Evolutionary conservation across 2,797 vertebrate genomes (phyloP).

Genomic region (Luscinia luscinia): DNA sequence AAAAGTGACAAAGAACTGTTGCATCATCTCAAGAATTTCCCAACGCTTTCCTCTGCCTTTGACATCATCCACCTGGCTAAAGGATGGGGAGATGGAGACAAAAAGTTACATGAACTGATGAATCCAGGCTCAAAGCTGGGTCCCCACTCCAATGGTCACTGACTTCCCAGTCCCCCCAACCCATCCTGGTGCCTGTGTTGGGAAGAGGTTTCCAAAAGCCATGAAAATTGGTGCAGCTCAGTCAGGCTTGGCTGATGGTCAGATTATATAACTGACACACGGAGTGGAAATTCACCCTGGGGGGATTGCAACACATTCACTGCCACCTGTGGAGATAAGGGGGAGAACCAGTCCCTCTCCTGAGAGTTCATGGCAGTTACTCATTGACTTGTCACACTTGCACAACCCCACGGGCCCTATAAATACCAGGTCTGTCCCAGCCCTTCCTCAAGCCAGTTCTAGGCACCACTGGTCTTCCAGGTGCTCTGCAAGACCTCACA

Average conservation of each 20-base stretch:
- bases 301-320: not conserved
- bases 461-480: not conserved
- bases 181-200: not conserved
- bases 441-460: not conserved
- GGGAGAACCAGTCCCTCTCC: not conserved
- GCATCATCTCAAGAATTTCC: not conserved
- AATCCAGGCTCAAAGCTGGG: not conserved
- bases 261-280: not conserved
- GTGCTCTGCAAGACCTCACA: not conserved
- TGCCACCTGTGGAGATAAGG: not conserved
- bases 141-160: not conserved
- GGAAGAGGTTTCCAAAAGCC: not conserved
- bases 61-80: not conserved
- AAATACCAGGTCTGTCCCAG: not conserved
- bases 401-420: not conserved
- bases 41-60: not conserved
- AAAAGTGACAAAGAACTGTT: not conserved
- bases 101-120: rapidly evolving
- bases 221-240: rapidly evolving
- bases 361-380: conserved; percentile 18
- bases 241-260: not conserved
- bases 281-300: conserved; percentile 16
- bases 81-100: not conserved
- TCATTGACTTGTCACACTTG: conserved; percentile 47
- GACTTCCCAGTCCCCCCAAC: not conserved